phyloP scores from a whole-genome alignment of 2,797 vertebrate species.

The Chrosomus eos region DNA sequence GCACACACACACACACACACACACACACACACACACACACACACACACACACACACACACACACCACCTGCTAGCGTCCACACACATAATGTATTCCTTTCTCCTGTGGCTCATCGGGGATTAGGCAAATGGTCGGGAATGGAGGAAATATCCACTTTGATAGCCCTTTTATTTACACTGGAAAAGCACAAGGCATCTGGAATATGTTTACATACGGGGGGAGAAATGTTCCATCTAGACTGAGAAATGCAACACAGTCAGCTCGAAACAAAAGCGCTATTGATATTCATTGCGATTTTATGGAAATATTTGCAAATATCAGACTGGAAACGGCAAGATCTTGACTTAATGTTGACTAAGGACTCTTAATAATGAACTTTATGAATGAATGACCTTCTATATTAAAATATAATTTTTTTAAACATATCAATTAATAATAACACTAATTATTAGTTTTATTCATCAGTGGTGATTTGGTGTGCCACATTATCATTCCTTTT shows the following conservation, averaged over 20 bases:
- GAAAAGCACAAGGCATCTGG: slow-evolving; percentile 79
- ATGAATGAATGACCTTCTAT: neutral
- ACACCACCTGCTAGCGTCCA: slow-evolving; percentile 78
- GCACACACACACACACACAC: neutral
- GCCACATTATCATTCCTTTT: neutral
- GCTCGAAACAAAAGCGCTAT: slow-evolving; percentile 31
- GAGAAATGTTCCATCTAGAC: slow-evolving; percentile 66
- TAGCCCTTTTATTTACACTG: slow-evolving; percentile 78
- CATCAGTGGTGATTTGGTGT: neutral
- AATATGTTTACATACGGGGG: slow-evolving; percentile 67
- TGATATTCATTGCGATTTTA: slow-evolving; percentile 16
- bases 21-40: slow-evolving; percentile 58
- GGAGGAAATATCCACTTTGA: slow-evolving; percentile 84
- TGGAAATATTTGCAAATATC: slow-evolving; percentile 10
- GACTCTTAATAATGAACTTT: neutral
- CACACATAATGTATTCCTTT: slow-evolving; percentile 76
- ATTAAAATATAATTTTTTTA: neutral
- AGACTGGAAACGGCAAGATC: neutral
- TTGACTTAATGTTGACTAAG: neutral
- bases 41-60: slow-evolving; percentile 52
- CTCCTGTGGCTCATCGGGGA: slow-evolving; percentile 80
- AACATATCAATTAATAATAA: neutral
- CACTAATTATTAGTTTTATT: neutral
- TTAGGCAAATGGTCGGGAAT: slow-evolving; percentile 85
- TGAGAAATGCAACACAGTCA: slow-evolving; percentile 48